A percentile compares a stretch with the other conserved stretches of the same genome.
Evolutionary conservation across 2,797 vertebrate genomes (phyloP).

Genomic region (Silurus lanzhouensis): DNA sequence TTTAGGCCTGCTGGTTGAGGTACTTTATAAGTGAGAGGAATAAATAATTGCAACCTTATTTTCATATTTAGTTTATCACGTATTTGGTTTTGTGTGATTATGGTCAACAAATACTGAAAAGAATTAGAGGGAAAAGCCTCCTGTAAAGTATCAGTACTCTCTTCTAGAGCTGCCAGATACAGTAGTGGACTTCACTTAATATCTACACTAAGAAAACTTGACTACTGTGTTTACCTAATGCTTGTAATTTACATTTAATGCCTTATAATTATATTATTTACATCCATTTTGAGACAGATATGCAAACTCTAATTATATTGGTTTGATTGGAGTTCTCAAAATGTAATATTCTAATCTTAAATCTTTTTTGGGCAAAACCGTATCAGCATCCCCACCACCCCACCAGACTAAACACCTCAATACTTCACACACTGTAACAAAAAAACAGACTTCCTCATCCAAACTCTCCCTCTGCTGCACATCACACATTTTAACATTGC

Average conservation of each 20-base stretch:
- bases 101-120: slow-evolving; percentile 14
- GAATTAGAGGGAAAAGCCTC: slow-evolving; percentile 61
- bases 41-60: background rate
- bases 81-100: background rate
- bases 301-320: background rate
- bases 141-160: slow-evolving; percentile 57
- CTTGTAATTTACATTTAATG: background rate
- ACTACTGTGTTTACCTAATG: background rate
- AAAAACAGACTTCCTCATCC: background rate
- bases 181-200: background rate
- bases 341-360: background rate
- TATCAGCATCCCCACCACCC: background rate
- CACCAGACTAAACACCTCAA: background rate
- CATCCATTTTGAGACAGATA: background rate
- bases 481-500: background rate
- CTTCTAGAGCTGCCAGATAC: slow-evolving; percentile 62
- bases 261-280: background rate
- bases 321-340: background rate
- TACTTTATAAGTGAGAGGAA: background rate
- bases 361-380: background rate
- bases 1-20: background rate
- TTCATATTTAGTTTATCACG: background rate
- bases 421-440: background rate
- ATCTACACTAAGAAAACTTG: background rate
- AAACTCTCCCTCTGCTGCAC: background rate